Evolutionary conservation across 2,888 invertebrate species (phyloP).

Genomic region (Agonopterix heracliana): DNA sequence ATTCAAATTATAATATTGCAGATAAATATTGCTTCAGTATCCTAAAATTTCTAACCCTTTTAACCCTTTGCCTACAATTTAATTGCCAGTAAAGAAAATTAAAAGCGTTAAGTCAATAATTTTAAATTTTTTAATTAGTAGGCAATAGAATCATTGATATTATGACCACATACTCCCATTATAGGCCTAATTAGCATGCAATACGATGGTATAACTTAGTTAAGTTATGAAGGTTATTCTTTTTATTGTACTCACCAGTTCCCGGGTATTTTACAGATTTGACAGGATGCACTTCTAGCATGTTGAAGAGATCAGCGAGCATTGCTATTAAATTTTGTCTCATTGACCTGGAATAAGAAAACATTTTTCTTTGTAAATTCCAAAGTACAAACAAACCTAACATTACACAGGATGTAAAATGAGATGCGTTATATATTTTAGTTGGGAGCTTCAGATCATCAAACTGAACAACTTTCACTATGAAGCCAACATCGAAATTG

Average conservation of each 20-base stretch:
- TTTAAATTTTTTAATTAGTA: constrained; percentile 38
- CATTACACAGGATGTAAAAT: too few species aligned
- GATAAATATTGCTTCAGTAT: neutral
- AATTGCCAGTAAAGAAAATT: constrained; percentile 17
- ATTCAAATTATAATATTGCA: neutral
- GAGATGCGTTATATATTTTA: too few species aligned
- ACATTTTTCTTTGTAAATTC: constrained; percentile 4
- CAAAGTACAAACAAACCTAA: neutral
- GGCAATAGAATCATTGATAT: constrained; percentile 61
- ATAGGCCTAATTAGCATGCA: constrained; percentile 46
- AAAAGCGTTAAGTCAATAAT: constrained; percentile 38
- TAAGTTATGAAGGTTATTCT: constrained; percentile 9
- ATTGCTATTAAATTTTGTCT: constrained; percentile 93
- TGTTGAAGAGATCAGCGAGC: constrained; percentile 94
- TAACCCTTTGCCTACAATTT: constrained; percentile 9
- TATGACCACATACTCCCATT: constrained; percentile 76
- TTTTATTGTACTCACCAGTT: constrained; percentile 62
- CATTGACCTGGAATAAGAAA: constrained; percentile 84
- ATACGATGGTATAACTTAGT: constrained; percentile 29
- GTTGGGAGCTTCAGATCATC: too few species aligned
- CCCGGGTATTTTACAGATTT: constrained; percentile 91
- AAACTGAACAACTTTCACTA: too few species aligned
- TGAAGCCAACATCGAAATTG: too few species aligned
- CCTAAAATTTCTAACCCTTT: neutral
- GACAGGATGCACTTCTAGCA: constrained; percentile 94